Base-by-base conservation (phyloP, 2,797 vertebrate species). In the Pseudopleuronectes americanus region DNA sequence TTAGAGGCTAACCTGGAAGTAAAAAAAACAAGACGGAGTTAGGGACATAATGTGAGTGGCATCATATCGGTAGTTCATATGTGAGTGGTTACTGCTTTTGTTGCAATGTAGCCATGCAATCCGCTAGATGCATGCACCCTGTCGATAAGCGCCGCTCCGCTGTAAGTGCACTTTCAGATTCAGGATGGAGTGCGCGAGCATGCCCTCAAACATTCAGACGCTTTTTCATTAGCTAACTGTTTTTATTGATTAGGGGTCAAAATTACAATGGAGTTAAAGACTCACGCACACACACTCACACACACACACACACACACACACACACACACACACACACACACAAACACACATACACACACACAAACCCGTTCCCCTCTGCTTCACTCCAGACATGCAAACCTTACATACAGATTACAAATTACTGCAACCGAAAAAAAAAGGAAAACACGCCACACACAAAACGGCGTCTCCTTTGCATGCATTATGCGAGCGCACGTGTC, bases 1-100 rank as follows among this genome's bases (percentile, higher is more conserved):
- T 93, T 89, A 93, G 87, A 89, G 83, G 68, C 83, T 86, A 87
- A 92, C 92, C 92, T 94, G 93, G 76, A 94, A 93, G 87, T 81
- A 88, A 92, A 85, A 83, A 62, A 48, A 57, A 51, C 54, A 53
- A 68, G 77, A 68, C 2, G 57, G 71, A 86, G 90, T 94, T 92
- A 77, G 84, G 90, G 85, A 81, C 75, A 92, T 87, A 84, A 80
- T 80, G 79, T 86, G 83, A 80, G 86, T 85, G 84, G 82, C 78
- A 80, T 92, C 87, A 84, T 81, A 64, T 68, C 64, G 73, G 81
- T 24, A 63, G 71, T 84, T 81, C 24, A 58, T 78, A 64, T 84
- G 80, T 78, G 63, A 60, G 72, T n/a, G 62, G 57, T 74, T 45
- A 33, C 36, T 65, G 71, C 64, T 48, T 60, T 54, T 56, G 41